Base-by-base conservation (phyloP, 1,140 invertebrate genomes). In the Nephotettix cincticeps region DNA sequence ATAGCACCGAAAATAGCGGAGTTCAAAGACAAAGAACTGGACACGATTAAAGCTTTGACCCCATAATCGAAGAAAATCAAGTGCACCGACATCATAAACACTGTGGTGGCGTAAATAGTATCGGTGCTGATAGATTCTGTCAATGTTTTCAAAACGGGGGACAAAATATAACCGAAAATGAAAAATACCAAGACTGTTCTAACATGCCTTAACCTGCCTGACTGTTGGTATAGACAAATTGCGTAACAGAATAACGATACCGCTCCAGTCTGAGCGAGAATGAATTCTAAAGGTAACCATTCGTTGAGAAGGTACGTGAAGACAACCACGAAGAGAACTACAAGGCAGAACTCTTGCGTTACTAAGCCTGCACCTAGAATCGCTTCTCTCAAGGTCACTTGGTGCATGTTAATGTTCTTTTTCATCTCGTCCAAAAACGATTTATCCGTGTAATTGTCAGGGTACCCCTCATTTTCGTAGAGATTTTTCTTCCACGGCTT, bases 101-200 rank as follows among this genome's bases (percentile, higher is more conserved):
- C 89, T 23, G 94, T 89, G 84, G 91, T 95, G 0, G 93, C 92
- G 78, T 98, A 98, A 78, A 99, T 98, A 1, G 96, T 98, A 80
- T 99, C 96, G 0, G 96, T 98, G 77, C 95, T 97, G 0, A 99
- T 92, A 0, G 95, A 96, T 80, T 97, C 93, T 0, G 97, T 99
- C 32, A 99, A 83, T 0, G 94, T 98, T 80, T 97, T 94, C n/a
- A 98, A 81, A 27, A 98, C 87, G 0, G 96, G 95, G 0, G 94
- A 96, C 56, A 97, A 84, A 43, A 94, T 85, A 77, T 92, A 95
- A 25, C 93, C 92, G 78, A 96, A 91, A 0, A 90, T 85, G 1
- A 95, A 78, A 79, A 95, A 97, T 25, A 93, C 90, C 66, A 92
- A 77, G 0, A 91, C 84, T 1, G 89, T 92, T 79, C 89, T 86